Evolutionary conservation across 2,888 invertebrate species (phyloP).

Genomic region (Mermis nigrescens): DNA sequence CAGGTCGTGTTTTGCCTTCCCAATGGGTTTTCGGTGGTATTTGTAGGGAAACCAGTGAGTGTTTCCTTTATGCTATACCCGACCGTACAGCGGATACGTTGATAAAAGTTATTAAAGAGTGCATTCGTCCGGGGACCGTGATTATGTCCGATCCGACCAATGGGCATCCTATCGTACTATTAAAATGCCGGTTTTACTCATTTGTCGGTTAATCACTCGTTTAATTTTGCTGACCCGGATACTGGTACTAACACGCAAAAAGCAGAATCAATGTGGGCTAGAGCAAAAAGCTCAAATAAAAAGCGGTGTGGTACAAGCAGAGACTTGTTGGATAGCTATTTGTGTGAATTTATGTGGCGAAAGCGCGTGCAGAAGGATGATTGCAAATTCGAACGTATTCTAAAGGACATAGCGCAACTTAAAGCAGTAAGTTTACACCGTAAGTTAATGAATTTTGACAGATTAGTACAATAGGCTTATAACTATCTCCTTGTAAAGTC

Average conservation of each 20-base stretch:
- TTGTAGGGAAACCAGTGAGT: slow-evolving; percentile 11
- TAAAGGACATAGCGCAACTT: neutral
- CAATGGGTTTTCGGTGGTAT: slow-evolving; percentile 14
- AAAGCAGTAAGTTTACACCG: too few relatives aligned
- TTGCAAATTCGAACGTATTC: neutral
- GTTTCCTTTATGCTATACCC: slow-evolving; percentile 10
- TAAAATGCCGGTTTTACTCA: slow-evolving; percentile 7
- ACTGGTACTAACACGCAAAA: slow-evolving; percentile 12
- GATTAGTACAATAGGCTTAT: too few relatives aligned
- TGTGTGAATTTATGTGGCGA: slow-evolving; percentile 6
- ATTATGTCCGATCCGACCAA: slow-evolving; percentile 14
- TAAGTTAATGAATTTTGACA: too few relatives aligned
- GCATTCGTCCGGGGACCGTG: slow-evolving; percentile 15
- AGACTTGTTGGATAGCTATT: slow-evolving; percentile 1
- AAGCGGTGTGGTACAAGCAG: neutral
- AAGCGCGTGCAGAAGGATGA: neutral
- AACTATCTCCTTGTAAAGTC: too few relatives aligned
- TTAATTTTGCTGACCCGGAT: slow-evolving; percentile 15
- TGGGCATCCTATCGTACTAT: neutral
- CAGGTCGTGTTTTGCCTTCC: slow-evolving; percentile 9
- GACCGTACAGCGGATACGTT: slow-evolving; percentile 6
- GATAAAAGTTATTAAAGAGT: slow-evolving; percentile 14
- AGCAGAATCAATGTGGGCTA: slow-evolving; percentile 13
- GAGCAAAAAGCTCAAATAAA: slow-evolving; percentile 1
- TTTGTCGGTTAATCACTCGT: slow-evolving; percentile 11